phyloP scores from a whole-genome alignment of 2,113 vertebrate species.

The Asarcornis scutulata region DNA sequence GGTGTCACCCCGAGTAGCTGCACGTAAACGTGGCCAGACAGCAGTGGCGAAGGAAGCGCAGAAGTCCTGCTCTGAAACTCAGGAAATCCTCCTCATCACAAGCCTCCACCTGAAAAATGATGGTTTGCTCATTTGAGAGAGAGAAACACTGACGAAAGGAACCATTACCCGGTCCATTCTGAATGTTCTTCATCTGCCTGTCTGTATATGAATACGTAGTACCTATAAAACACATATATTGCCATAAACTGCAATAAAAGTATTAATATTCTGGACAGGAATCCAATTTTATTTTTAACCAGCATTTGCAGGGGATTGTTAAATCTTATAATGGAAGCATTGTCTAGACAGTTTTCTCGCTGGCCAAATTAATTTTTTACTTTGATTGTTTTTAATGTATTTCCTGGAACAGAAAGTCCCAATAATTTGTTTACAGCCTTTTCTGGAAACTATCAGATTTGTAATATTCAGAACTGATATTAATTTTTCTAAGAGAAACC shows the following conservation, averaged over 20 bases:
- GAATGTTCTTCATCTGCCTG: neutral
- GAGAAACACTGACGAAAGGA: neutral
- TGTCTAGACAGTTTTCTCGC: slow-evolving; percentile 57
- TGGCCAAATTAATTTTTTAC: neutral
- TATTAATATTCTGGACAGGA: slow-evolving; percentile 40
- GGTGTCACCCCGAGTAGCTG: neutral
- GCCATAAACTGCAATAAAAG: neutral
- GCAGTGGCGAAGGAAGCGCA: neutral
- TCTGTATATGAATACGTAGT: neutral
- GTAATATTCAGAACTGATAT: neutral
- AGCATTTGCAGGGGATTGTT: slow-evolving; percentile 44
- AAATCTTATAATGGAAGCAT: slow-evolving; percentile 51
- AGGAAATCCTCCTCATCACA: neutral
- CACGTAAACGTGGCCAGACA: neutral
- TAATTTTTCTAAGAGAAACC: neutral
- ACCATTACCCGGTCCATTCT: neutral
- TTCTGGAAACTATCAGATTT: slow-evolving; percentile 24
- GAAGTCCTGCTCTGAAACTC: neutral
- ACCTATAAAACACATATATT: slow-evolving; percentile 9
- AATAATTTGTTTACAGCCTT: slow-evolving; percentile 60
- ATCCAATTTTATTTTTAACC: slow-evolving; percentile 48
- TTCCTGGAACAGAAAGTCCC: slow-evolving; percentile 28
- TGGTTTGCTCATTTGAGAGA: neutral
- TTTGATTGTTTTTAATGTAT: slow-evolving; percentile 46
- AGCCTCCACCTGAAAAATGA: neutral